phyloP scores from a whole-genome alignment of 1,140 invertebrate species.

The Leptinotarsa lineolata region DNA sequence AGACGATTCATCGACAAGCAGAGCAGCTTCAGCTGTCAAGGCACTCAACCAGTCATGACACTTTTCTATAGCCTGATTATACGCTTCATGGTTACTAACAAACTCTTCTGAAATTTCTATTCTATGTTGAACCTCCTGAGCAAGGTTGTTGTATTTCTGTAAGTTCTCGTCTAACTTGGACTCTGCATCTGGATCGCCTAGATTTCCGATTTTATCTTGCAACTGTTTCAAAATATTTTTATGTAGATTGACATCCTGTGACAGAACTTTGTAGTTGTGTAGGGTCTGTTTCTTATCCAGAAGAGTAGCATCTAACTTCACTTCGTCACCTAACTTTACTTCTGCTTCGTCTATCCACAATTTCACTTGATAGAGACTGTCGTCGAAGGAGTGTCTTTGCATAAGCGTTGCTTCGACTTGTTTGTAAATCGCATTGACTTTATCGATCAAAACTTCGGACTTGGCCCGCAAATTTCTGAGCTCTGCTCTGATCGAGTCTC shows the following conservation, averaged over 20 bases:
- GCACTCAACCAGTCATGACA: constrained; percentile 74
- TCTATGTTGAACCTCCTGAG: constrained; percentile 69
- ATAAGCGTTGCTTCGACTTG: constrained; percentile 83
- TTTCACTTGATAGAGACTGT: constrained; percentile 81
- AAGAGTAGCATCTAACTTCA: constrained; percentile 73
- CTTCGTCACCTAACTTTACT: constrained; percentile 68
- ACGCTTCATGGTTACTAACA: constrained; percentile 81
- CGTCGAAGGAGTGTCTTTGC: constrained; percentile 87
- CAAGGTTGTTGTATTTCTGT: constrained; percentile 70
- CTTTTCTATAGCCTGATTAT: constrained; percentile 76
- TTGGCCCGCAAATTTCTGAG: constrained; percentile 78
- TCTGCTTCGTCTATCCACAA: constrained; percentile 79
- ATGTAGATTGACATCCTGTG: constrained; percentile 82
- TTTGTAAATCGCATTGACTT: constrained; percentile 82
- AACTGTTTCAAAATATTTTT: constrained; percentile 78
- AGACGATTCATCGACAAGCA: constrained; percentile 69
- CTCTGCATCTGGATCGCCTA: constrained; percentile 76
- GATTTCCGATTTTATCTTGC: constrained; percentile 72
- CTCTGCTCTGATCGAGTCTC: constrained; percentile 82
- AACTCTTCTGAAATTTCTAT: constrained; percentile 71
- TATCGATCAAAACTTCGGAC: constrained; percentile 83
- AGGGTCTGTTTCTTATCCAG: constrained; percentile 85
- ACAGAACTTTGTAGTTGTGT: constrained; percentile 73
- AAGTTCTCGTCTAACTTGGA: constrained; percentile 71
- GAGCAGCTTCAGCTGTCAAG: constrained; percentile 68